Base-by-base conservation (phyloP, 2,113 vertebrate species). In the Platysteira castanea region DNA sequence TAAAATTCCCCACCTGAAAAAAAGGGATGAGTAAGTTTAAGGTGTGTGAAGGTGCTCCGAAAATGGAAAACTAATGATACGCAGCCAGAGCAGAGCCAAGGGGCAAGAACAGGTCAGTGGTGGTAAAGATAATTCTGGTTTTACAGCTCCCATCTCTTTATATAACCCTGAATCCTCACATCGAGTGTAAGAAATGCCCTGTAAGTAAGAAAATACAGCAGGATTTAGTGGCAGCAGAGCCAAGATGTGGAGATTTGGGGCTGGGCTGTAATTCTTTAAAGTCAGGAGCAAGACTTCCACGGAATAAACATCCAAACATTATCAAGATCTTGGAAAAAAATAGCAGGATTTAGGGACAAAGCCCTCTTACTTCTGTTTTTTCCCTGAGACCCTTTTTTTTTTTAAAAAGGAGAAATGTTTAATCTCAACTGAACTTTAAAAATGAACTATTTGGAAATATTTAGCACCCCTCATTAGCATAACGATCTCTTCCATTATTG, bases 331-430 rank as follows among this genome's bases (percentile, higher is more conserved):
- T 47, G 20, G 65, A 28, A 65, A 35, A 65, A 89, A 61, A 21
- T 0, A 41, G 6, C 17, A 67, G 17, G 28, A 70, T 67, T 82
- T 53, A 61, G 11, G 23, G 27, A 27, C 22, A 81, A 84, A 92
- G 7, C 14, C 23, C 42, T 14, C 28, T 53, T 6, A 9, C 3
- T 12, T 50, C 41, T 15, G 41, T 15, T 15, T 37, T 35, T 63
- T n/a, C 2, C 0, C 60, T 37, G 33, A 84, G 35, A 54, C 6
- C 1, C 3, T 15, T 0, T 37, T 44, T 13, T 59, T 35, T 60
- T 12, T 27, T 11, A 35, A 41, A 11, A 39, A 39, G 11, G 39
- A 41, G 41, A 35, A 16, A 37, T 22, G 8, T 27, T 31, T 52
- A 39, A 57, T 86, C 79, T 65, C 15, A 91, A 44, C 53, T 39